phyloP scores from a whole-genome alignment of 2,797 vertebrate genomes.

The Scyliorhinus canicula region DNA sequence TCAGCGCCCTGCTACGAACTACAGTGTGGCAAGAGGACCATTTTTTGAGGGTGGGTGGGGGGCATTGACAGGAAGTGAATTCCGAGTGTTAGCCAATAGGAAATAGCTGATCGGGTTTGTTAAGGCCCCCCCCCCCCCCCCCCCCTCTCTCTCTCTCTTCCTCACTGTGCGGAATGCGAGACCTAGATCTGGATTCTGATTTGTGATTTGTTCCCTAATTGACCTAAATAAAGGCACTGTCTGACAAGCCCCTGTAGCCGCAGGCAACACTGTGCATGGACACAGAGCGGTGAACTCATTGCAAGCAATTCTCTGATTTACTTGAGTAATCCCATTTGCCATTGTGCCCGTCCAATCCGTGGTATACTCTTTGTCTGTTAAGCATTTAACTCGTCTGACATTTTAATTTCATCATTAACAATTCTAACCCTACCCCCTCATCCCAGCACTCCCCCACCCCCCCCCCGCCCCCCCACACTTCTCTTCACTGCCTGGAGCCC shows the following conservation, averaged over 20 bases:
- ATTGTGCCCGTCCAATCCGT: slow-evolving; percentile 62
- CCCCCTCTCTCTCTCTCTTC: no score
- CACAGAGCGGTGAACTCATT: slow-evolving; percentile 45
- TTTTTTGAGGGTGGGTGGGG: neutral
- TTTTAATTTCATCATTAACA: slow-evolving; percentile 52
- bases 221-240: slow-evolving; percentile 72
- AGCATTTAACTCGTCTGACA: slow-evolving; percentile 58
- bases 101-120: slow-evolving; percentile 52
- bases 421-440: slow-evolving; percentile 43
- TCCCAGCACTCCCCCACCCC: neutral
- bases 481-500: slow-evolving; percentile 25
- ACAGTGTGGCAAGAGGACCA: neutral
- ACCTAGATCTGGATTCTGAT: slow-evolving; percentile 47
- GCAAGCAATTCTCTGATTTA: slow-evolving; percentile 45
- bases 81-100: slow-evolving; percentile 57
- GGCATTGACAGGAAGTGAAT: slow-evolving; percentile 47
- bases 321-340: slow-evolving; percentile 59
- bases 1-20: neutral
- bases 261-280: slow-evolving; percentile 52
- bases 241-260: slow-evolving; percentile 57
- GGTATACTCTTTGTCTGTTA: slow-evolving; percentile 50
- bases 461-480: neutral
- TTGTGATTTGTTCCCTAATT: slow-evolving; percentile 72
- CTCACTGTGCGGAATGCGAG: neutral
- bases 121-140: slow-evolving; percentile 37